Evolutionary conservation across 1,140 invertebrate genomes (phyloP), one percentile per base, ranked within the genome.

Genomic region (Amyelois transitella): DNA sequence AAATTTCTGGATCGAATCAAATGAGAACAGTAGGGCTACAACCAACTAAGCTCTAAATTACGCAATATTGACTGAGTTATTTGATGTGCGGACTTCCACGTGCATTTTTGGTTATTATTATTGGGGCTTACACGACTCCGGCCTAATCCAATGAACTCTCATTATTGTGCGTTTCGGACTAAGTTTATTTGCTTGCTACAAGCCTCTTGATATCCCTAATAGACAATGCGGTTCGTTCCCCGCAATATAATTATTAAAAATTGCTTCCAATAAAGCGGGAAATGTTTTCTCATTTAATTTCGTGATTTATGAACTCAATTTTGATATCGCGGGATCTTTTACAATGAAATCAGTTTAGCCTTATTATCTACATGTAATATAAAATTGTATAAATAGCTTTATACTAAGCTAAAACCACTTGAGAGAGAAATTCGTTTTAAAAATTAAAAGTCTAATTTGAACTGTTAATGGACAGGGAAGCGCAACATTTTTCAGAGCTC

Each of bases 101-200:
- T 86, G 79, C 78, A 83, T 87, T 85, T 86, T 87, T 85, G 78
- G 81, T 85, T 86, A 83, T 85, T 82, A 81, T 83, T 86, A 85
- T 86, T 85, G 75, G 69, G 72, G 77, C 72, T 75, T 75, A 75
- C 60, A 57, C 72, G 78, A 76, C 75, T 77, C 66, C 57, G 58
- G 66, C 70, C 60, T 87, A 87, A 87, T 87, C 84, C 84, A 87
- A 85, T 87, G 80, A 83, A 83, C 66, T 81, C 79, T 81, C 78
- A 85, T 87, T 87, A 85, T 64, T 38, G 66, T 61, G 70, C 80
- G 81, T 80, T 83, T 75, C 64, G 71, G 71, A 55, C 51, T 66
- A 73, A 79, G 69, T 78, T 83, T 87, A 85, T 87, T 87, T 87
- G 76, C 74, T 77, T 58, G 43, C 67, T 53, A 58, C 57, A 60